Percentiles rank a stretch among this genome's conserved stretches.
phyloP scores from a whole-genome alignment of 2,797 vertebrate species.

The Phrynocephalus guinanensis region DNA sequence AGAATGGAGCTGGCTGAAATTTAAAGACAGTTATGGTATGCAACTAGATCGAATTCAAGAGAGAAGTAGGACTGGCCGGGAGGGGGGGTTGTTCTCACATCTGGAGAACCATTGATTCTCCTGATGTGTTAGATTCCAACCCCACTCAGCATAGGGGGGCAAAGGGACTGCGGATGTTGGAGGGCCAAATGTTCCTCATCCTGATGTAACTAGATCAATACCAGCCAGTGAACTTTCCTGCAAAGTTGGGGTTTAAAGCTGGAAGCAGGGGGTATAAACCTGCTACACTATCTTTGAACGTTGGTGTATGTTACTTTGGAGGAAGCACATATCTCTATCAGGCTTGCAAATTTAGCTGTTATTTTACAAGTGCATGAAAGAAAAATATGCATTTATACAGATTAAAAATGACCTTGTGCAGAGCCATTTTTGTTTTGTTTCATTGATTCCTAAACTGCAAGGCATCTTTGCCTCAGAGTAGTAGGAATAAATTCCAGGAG shows the following conservation, averaged over 20 bases:
- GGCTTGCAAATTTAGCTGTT: too few relatives aligned
- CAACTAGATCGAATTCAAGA: too few relatives aligned
- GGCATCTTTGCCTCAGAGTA: too few relatives aligned
- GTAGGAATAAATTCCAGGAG: too few relatives aligned
- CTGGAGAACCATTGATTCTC: neutral
- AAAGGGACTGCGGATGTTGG: too few relatives aligned
- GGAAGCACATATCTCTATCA: too few relatives aligned
- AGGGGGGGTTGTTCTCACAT: neutral
- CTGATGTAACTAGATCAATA: neutral
- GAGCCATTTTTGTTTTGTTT: too few relatives aligned
- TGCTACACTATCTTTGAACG: neutral
- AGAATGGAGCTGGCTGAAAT: neutral
- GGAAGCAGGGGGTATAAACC: neutral
- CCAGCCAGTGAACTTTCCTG: neutral
- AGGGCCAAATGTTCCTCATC: neutral
- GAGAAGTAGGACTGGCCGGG: neutral
- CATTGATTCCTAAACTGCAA: too few relatives aligned
- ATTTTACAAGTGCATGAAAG: too few relatives aligned
- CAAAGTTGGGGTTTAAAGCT: neutral
- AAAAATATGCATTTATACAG: too few relatives aligned
- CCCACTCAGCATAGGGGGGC: too few relatives aligned
- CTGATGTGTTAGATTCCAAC: neutral
- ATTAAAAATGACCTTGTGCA: too few relatives aligned
- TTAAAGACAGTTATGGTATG: neutral
- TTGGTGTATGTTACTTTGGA: neutral